A percentile compares a stretch with the other conserved stretches of the same genome.
phyloP scores from a whole-genome alignment of 1,140 invertebrate species.

The Lepidurus arcticus region DNA sequence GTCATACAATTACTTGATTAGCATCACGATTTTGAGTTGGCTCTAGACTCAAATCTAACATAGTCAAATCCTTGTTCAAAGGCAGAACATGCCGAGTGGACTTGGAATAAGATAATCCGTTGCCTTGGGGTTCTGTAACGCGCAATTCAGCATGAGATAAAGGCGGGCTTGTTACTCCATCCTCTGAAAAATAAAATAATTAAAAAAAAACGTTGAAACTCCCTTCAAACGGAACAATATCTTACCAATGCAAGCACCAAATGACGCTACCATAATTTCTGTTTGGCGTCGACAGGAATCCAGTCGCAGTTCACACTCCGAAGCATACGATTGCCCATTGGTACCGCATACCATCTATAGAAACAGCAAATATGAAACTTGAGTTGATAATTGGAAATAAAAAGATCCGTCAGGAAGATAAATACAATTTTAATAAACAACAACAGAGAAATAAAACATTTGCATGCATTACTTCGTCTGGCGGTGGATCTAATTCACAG shows the following conservation, averaged over 20 bases:
- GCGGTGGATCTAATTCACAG: conserved; percentile 26
- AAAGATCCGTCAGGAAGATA: not conserved
- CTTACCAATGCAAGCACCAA: conserved; percentile 29
- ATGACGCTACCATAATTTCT: conserved; percentile 24
- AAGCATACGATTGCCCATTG: conserved; percentile 72
- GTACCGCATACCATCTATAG: conserved; percentile 50
- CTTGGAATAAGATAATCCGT: conserved; percentile 30
- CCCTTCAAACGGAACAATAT: not conserved
- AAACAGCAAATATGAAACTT: not conserved
- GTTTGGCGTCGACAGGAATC: conserved; percentile 57
- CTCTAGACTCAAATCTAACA: conserved; percentile 27
- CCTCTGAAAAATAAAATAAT: not conserved
- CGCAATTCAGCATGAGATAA: conserved; percentile 23
- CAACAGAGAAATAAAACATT: conserved; percentile 30
- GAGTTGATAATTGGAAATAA: too few relatives aligned
- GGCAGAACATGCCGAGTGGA: conserved; percentile 30
- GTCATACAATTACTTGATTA: conserved; percentile 22
- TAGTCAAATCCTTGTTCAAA: conserved; percentile 11
- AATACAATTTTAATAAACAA: conserved; percentile 31
- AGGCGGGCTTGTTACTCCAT: not conserved
- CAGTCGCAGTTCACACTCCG: conserved; percentile 70
- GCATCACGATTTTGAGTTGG: not conserved
- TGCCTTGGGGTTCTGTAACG: not conserved
- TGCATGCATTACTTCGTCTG: not conserved
- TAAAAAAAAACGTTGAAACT: not conserved